Base-by-base conservation (phyloP, 2,888 invertebrate genomes). In the Rhamnusium bicolor region DNA sequence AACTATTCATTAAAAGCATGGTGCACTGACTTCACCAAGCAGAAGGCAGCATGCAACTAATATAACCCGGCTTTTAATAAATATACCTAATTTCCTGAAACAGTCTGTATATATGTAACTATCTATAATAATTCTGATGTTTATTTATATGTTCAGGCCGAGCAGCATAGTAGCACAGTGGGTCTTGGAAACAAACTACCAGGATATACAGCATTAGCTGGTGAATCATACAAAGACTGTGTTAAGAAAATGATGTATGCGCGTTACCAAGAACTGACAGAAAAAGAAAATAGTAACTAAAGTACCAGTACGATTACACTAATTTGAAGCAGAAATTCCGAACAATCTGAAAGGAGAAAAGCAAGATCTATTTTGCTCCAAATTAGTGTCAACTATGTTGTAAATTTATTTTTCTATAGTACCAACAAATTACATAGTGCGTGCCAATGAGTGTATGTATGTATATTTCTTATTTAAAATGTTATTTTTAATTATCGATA, bases 211-310 rank as follows among this genome's bases (percentile, higher is more conserved):
- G 93, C 95, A 0, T 91, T 93, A 74, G 95, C 95, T 0, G 95
- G 95, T 16, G 95, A 96, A 85, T 95, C 95, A 0, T 96, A 97
- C 86, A 93, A 96, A 89, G 96, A 96, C 84, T 95, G 95, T 73
- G 96, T 96, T 0, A 95, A 96, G 86, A 95, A 96, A 87, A 93
- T 96, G 86, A 95, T 96, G 94, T 94, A 94, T 83, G 95, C 95
- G 0, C 91, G 96, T 84, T 97, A 95, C 85, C 94, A 95, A 86
- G 96, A 96, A 88, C 89, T 95, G 19, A 91, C 93, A 1, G 93
- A 93, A 60, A 91, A 90, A 79, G 91, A 91, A 73, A 84, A 84
- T 58, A 71, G 76, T 65, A 71, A 79, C 19, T 80, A 78, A 73
- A 56, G 14, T 19, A 53, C 8, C n/a, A 61, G 18, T 16, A 49